A percentile compares a stretch with the other conserved stretches of the same genome.
Evolutionary conservation across 2,888 invertebrate genomes (phyloP).

Genomic region (Drosophila affinis): DNA sequence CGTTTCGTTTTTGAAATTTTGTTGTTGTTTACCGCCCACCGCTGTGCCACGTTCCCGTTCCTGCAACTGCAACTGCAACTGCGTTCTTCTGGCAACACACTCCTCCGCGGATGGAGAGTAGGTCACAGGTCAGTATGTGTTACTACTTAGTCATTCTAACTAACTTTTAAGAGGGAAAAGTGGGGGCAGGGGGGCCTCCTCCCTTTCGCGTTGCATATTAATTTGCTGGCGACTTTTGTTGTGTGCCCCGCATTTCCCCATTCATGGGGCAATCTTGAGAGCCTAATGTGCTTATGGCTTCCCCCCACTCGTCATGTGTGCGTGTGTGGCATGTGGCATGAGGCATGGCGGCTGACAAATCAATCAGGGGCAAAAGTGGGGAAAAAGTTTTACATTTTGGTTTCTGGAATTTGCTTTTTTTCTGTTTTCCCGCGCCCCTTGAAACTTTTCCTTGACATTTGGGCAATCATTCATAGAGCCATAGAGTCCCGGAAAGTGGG

Average conservation of each 20-base stretch:
- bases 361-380: conserved; percentile 19
- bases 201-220: conserved; percentile 25
- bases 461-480: background rate
- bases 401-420: conserved; percentile 1
- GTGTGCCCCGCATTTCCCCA: conserved; percentile 23
- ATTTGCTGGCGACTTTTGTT: conserved; percentile 41
- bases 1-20: conserved; percentile 5
- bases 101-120: conserved; percentile 60
- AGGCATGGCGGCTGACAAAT: conserved; percentile 26
- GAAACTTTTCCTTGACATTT: background rate
- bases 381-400: conserved; percentile 4
- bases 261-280: conserved; percentile 2
- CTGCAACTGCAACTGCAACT: conserved; percentile 30
- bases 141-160: conserved; percentile 57
- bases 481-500: background rate
- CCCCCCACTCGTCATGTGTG: conserved; percentile 7
- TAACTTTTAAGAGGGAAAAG: conserved; percentile 30
- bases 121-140: conserved; percentile 73
- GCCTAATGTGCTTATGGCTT: conserved; percentile 3
- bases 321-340: background rate
- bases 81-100: conserved; percentile 30
- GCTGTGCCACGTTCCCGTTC: conserved; percentile 57
- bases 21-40: conserved; percentile 52
- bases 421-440: background rate
- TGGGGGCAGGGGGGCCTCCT: background rate